phyloP scores from a whole-genome alignment of 2,888 invertebrate species.

The Volucella inflata region DNA sequence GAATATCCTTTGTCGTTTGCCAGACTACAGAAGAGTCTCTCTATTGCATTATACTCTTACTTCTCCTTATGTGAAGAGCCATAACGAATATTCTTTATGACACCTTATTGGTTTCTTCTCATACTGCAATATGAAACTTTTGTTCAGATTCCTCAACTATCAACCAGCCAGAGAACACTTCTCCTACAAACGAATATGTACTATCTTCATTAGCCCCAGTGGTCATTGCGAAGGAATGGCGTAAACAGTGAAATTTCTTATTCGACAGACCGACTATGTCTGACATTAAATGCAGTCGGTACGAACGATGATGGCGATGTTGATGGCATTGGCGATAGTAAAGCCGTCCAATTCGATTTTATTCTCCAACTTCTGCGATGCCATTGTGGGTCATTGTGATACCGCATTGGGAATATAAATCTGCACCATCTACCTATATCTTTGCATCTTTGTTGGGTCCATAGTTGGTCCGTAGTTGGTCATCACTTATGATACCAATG shows the following conservation, averaged over 20 bases:
- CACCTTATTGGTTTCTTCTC: slow-evolving; percentile 58
- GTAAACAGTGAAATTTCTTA: slow-evolving; percentile 34
- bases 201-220: slow-evolving; percentile 68
- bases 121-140: neutral
- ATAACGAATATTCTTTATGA: slow-evolving; percentile 75
- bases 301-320: slow-evolving; percentile 6
- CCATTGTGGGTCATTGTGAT: slow-evolving; percentile 66
- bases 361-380: slow-evolving; percentile 64
- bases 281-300: slow-evolving; percentile 63
- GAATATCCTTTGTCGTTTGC: slow-evolving; percentile 69
- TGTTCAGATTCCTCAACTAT: neutral
- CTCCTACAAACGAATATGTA: slow-evolving; percentile 36
- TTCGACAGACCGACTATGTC: slow-evolving; percentile 13
- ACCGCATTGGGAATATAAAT: slow-evolving; percentile 43
- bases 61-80: slow-evolving; percentile 22
- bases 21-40: slow-evolving; percentile 54
- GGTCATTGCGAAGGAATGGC: slow-evolving; percentile 8
- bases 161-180: neutral
- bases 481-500: slow-evolving; percentile 43
- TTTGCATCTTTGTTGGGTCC: slow-evolving; percentile 54
- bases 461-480: slow-evolving; percentile 21
- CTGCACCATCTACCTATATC: slow-evolving; percentile 52
- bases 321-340: slow-evolving; percentile 43
- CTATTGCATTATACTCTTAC: slow-evolving; percentile 52
- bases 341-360: slow-evolving; percentile 70